These are phyloP conservation scores for Nothobranchius kuhntae DNA, from an alignment of 2,113 vertebrate species.

Conservation along the genomic window DNA sequence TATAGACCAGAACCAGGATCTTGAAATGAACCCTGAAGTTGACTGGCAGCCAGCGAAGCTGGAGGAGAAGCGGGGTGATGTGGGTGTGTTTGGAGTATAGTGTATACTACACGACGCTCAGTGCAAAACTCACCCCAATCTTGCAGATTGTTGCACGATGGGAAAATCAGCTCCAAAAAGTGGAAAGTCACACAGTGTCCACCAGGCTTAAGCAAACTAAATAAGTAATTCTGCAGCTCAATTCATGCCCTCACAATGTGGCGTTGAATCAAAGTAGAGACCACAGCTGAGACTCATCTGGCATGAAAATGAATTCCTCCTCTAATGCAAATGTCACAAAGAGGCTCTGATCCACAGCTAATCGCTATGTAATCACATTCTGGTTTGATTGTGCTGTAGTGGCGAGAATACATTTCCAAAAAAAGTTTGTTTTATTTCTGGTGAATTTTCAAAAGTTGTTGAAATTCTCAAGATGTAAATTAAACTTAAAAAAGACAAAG, in stretches of 20 bases:
- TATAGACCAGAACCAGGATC: too few relatives aligned
- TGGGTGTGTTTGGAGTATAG: too few relatives aligned
- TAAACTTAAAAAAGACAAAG: slow-evolving; percentile 14
- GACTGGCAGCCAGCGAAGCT: too few relatives aligned
- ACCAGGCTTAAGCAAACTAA: background rate
- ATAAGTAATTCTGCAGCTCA: slow-evolving; percentile 30
- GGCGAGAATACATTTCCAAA: slow-evolving; percentile 62
- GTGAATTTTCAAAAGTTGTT: slow-evolving; percentile 42
- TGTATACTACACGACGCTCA: too few relatives aligned
- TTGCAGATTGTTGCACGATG: too few relatives aligned
- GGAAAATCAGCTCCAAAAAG: too few relatives aligned
- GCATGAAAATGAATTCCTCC: slow-evolving; percentile 52
- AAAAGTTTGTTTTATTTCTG: slow-evolving; percentile 48
- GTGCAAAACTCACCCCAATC: too few relatives aligned
- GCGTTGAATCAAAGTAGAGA: slow-evolving; percentile 3
- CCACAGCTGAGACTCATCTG: slow-evolving; percentile 38
- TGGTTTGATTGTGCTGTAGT: slow-evolving; percentile 67
- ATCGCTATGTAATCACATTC: slow-evolving; percentile 69
- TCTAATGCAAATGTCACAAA: slow-evolving; percentile 69
- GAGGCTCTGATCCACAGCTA: slow-evolving; percentile 69
- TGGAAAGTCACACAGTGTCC: too few relatives aligned
- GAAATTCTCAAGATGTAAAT: slow-evolving; percentile 25
- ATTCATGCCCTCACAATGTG: slow-evolving; percentile 6
- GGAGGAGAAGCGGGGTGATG: too few relatives aligned
- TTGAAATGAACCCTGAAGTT: too few relatives aligned